phyloP scores from a whole-genome alignment of 2,113 vertebrate species.

The Climacteris rufus region DNA sequence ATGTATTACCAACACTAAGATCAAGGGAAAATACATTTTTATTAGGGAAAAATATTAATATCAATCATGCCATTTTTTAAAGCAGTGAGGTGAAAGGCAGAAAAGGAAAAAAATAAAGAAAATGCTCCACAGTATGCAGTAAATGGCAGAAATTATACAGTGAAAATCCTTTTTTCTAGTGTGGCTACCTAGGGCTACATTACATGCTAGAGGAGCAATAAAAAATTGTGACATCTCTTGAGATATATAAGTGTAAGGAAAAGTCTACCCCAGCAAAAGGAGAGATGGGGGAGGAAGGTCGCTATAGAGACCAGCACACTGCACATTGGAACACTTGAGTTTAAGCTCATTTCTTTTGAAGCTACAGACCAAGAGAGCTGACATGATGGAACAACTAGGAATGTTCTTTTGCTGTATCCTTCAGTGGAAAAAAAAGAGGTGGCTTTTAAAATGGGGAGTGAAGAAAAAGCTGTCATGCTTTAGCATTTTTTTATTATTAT shows the following conservation, averaged over 20 bases:
- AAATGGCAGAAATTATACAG: background rate
- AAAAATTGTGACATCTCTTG: constrained; percentile 2
- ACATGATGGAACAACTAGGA: background rate
- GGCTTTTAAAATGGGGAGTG: background rate
- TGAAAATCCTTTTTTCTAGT: background rate
- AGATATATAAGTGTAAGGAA: background rate
- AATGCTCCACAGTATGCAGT: background rate
- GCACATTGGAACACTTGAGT: background rate
- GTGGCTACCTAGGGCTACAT: constrained; percentile 4
- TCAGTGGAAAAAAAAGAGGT: background rate
- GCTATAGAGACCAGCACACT: background rate
- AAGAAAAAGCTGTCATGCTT: background rate
- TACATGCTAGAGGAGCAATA: background rate
- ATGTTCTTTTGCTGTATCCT: background rate
- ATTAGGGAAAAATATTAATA: constrained; percentile 41
- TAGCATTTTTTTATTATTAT: background rate
- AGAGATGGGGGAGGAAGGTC: background rate
- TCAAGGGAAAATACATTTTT: constrained; percentile 40
- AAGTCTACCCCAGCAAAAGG: background rate
- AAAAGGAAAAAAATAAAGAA: background rate
- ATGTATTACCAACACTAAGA: constrained; percentile 50
- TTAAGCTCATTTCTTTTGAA: background rate
- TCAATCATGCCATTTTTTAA: background rate
- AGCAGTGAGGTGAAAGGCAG: background rate
- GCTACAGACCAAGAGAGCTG: background rate